Conservation (phyloP, 1,140 invertebrate genomes). For the Agrypnia vestita region DNA sequence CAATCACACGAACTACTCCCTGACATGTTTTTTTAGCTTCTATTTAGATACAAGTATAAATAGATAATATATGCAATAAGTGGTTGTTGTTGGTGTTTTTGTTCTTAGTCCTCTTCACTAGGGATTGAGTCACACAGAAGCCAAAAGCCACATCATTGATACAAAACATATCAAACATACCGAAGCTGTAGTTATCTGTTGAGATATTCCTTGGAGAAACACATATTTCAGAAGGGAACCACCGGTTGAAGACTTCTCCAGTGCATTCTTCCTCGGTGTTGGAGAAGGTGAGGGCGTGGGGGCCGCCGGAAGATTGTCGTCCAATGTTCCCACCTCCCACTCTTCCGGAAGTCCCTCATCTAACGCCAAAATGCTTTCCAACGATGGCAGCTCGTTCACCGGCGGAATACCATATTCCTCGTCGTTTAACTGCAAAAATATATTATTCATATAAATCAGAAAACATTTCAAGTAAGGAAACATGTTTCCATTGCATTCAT, state of each 20-base stretch:
- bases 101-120: no score
- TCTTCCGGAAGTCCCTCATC: conserved; percentile 76
- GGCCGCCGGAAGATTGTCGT: conserved; percentile 5
- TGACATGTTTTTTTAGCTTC: no score
- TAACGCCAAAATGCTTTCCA: conserved; percentile 90
- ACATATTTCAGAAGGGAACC: conserved; percentile 87
- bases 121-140: no score
- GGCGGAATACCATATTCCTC: conserved; percentile 88
- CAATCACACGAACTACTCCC: no score
- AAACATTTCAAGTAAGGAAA: not conserved
- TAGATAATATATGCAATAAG: no score
- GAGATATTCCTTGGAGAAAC: conserved; percentile 87
- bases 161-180: no score
- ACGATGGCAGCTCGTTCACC: conserved; percentile 83
- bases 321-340: conserved; percentile 64
- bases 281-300: conserved; percentile 64
- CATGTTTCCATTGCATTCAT: not conserved
- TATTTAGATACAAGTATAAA: no score
- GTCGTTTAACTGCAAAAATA: conserved; percentile 80
- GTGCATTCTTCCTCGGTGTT: conserved; percentile 69
- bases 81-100: no score
- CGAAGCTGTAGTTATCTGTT: conserved; percentile 86
- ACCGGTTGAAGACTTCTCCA: conserved; percentile 67
- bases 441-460: not conserved
- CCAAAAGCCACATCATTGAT: no score